Evolutionary conservation across 2,888 invertebrate species (phyloP).

Genomic region (Microctonus hyperodae): DNA sequence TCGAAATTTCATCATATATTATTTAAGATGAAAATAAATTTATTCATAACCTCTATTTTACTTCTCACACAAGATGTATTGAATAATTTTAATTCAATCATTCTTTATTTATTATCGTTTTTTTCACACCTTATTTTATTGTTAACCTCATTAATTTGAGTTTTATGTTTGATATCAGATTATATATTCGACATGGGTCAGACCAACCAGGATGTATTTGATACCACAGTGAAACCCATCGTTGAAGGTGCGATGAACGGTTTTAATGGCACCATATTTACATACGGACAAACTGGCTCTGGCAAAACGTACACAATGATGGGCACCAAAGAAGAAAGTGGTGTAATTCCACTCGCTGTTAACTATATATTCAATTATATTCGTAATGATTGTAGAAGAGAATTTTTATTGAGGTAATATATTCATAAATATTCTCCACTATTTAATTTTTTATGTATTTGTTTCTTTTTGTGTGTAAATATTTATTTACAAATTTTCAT

Average conservation of each 20-base stretch:
- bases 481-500: no score
- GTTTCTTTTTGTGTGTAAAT: no score
- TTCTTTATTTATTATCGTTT: no score
- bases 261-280: conserved; percentile 88
- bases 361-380: conserved; percentile 75
- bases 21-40: no score
- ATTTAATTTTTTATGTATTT: conserved; percentile 6
- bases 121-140: no score
- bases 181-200: conserved; percentile 72
- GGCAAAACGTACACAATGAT: conserved; percentile 89
- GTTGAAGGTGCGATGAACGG: conserved; percentile 76
- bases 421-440: not conserved
- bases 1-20: no score
- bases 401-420: conserved; percentile 76
- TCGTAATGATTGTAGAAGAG: conserved; percentile 69
- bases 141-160: no score
- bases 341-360: conserved; percentile 78
- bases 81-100: no score
- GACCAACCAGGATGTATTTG: conserved; percentile 71
- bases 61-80: no score
- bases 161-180: conserved; percentile 74
- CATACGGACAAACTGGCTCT: conserved; percentile 91
- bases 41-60: no score
- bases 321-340: conserved; percentile 73
- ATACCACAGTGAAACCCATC: conserved; percentile 74